Percentiles rank a stretch among this genome's conserved stretches.
Conservation (phyloP, 2,113 vertebrate genomes). For the Struthio camelus region DNA sequence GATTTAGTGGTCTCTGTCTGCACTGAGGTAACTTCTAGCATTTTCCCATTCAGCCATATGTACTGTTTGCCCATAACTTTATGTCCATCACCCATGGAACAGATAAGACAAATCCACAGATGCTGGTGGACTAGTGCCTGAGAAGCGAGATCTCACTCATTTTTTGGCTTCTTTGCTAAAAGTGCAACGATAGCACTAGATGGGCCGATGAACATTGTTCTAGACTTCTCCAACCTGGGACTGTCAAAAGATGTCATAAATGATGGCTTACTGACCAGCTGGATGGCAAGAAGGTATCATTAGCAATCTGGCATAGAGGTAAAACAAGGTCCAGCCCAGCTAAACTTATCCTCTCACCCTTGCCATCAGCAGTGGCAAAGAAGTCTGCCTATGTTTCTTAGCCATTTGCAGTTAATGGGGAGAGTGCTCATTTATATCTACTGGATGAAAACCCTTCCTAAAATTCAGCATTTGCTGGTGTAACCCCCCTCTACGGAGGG, state of each 20-base stretch:
- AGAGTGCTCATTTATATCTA: background rate
- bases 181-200: background rate
- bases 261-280: background rate
- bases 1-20: background rate
- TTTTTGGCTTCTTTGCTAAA: background rate
- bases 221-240: background rate
- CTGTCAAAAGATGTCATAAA: background rate
- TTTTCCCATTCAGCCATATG: constrained; percentile 2
- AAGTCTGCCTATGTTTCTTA: background rate
- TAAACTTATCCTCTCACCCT: background rate
- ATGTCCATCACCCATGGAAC: background rate
- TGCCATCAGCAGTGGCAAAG: background rate
- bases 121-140: background rate
- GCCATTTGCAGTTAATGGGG: background rate
- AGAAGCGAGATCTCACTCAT: background rate
- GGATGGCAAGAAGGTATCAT: background rate
- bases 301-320: background rate
- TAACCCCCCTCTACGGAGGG: background rate
- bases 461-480: background rate
- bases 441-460: background rate
- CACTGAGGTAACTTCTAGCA: background rate
- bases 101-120: fast-evolving
- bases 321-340: background rate
- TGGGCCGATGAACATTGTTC: background rate
- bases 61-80: background rate